Base-by-base conservation (phyloP, 2,797 vertebrate genomes). In the Linurgus olivaceus region DNA sequence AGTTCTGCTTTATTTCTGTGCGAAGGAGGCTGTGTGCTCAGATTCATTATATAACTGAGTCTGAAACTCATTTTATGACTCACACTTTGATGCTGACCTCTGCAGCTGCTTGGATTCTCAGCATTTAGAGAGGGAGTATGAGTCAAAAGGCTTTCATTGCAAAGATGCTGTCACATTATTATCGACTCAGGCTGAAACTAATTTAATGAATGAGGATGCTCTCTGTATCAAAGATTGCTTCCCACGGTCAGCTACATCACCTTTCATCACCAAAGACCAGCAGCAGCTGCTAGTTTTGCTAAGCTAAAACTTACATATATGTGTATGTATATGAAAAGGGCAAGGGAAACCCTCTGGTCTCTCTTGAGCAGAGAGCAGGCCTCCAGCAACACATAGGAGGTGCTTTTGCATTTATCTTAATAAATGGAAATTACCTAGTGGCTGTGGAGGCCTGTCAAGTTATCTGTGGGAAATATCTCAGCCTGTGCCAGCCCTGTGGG, bases 31-130 rank as follows among this genome's bases (percentile, higher is more conserved):
- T 87, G 6, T 54, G 19, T 24, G 52, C 66, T 94, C 19, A 21
- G 58, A 70, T 92, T 83, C 72, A 61, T 94, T 91, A 68, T 40
- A 35, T 54, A 83, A 55, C 70, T 17, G 59, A 66, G 44, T 79
- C 77, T 79, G 79, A 94, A 95, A 88, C 33, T 63, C 63, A 26
- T 91, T 93, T 90, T 78, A 38, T 95, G 93, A 86, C 76, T 95
- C 85, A 91, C 33, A 59, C 61, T 75, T 94, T 10, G 7, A n/a
- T 55, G 59, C 51, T 71, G 83, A 93, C 86, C 82, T 95, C 70
- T 86, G 76, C 40, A 91, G 73, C 80, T 70, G 29, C 74, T 82
- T 0, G 0, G 40, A 29, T 88, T 86, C 33, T 48, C 40, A 50
- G 71, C 58, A 23, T 72, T 90, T 88, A 68, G 71, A 74, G 85